Conservation (phyloP, 1,140 invertebrate species). For the Rhynchophorus ferrugineus region DNA sequence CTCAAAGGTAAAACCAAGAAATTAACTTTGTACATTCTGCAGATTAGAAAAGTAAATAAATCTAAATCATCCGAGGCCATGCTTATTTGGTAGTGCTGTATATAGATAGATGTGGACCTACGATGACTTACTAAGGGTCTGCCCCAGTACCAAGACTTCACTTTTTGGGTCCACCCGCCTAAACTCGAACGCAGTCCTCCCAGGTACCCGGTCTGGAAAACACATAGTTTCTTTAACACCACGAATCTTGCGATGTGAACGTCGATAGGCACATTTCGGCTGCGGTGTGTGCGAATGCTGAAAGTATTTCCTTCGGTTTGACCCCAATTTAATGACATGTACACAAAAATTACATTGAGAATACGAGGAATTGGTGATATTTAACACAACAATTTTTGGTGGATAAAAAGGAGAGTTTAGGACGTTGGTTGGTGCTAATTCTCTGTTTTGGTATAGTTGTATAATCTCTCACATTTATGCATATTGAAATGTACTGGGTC, state of each 20-base stretch:
- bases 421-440: too few species aligned
- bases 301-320: too few species aligned
- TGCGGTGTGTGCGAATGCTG: too few species aligned
- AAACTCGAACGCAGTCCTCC: conserved; percentile 83
- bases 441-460: too few species aligned
- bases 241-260: too few species aligned
- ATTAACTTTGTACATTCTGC: not conserved
- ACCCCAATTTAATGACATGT: too few species aligned
- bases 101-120: conserved; percentile 20
- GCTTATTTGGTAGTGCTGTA: conserved; percentile 25
- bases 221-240: too few species aligned
- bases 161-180: conserved; percentile 86
- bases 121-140: conserved; percentile 80
- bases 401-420: not conserved
- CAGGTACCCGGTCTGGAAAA: conserved; percentile 77
- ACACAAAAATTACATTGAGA: too few species aligned
- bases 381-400: not conserved
- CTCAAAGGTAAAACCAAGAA: not conserved
- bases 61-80: conserved; percentile 18
- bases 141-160: conserved; percentile 92
- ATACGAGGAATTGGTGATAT: too few species aligned
- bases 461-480: too few species aligned
- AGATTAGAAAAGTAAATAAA: conserved; percentile 3
- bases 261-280: too few species aligned
- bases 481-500: too few species aligned